Percentiles rank a stretch among this genome's conserved stretches.
Conservation (phyloP, 2,888 invertebrate species). For the Scaptomyza reducta region DNA sequence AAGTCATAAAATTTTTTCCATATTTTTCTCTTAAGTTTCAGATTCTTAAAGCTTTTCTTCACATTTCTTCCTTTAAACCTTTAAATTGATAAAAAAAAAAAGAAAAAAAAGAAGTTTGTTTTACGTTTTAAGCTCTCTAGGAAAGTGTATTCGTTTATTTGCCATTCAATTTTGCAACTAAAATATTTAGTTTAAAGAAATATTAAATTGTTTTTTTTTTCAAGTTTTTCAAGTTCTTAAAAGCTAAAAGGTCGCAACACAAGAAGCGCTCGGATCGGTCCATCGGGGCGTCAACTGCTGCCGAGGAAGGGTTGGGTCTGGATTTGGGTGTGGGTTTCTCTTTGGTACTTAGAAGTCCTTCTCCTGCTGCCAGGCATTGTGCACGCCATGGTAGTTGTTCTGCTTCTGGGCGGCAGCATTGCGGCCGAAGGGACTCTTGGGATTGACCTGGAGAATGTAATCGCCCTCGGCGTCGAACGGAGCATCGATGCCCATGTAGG, state of each 20-base stretch:
- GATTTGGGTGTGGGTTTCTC: neutral
- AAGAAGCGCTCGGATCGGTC: slow-evolving; percentile 21
- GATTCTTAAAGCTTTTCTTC: neutral
- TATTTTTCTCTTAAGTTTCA: neutral
- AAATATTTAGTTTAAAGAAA: slow-evolving; percentile 23
- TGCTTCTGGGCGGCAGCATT: slow-evolving; percentile 74
- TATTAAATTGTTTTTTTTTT: slow-evolving; percentile 23
- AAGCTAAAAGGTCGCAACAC: slow-evolving; percentile 22
- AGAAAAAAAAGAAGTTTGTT: neutral
- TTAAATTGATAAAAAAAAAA: too few relatives aligned
- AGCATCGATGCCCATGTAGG: slow-evolving; percentile 81
- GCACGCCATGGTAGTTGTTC: slow-evolving; percentile 65
- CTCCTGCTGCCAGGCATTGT: slow-evolving; percentile 51
- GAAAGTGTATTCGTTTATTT: slow-evolving; percentile 40
- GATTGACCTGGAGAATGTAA: slow-evolving; percentile 81
- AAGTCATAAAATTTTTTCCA: too few relatives aligned
- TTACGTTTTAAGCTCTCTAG: slow-evolving; percentile 28
- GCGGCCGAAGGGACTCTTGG: slow-evolving; percentile 80
- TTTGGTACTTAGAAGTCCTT: slow-evolving; percentile 15
- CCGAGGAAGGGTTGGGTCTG: neutral
- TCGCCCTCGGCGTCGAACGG: slow-evolving; percentile 79
- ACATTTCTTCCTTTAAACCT: too few relatives aligned
- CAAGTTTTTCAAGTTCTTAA: slow-evolving; percentile 27
- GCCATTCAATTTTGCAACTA: slow-evolving; percentile 35
- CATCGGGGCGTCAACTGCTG: neutral